Evolutionary conservation across 2,888 invertebrate species (phyloP).

Genomic region (Sesia bembeciformis): DNA sequence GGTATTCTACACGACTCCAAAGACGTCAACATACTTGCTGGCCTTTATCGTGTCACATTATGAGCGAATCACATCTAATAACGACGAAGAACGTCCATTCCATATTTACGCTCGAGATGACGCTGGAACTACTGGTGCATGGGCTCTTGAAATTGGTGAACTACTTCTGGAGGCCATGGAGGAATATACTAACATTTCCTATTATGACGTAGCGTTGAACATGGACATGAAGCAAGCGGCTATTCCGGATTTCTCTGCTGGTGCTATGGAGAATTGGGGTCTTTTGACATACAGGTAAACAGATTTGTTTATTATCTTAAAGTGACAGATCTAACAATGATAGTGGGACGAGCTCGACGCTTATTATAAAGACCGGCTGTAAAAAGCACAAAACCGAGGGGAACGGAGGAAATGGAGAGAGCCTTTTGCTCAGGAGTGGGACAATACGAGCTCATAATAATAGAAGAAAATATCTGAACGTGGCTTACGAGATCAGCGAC

Average conservation of each 20-base stretch:
- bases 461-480: too few relatives aligned
- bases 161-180: conserved; percentile 68
- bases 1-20: conserved; percentile 71
- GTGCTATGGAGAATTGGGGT: conserved; percentile 92
- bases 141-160: conserved; percentile 58
- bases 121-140: conserved; percentile 46
- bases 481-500: too few relatives aligned
- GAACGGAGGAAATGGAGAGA: too few relatives aligned
- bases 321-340: too few relatives aligned
- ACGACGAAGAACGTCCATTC: conserved; percentile 33
- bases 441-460: too few relatives aligned
- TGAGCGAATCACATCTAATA: conserved; percentile 25
- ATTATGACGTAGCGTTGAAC: conserved; percentile 64
- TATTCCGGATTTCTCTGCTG: conserved; percentile 84
- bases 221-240: conserved; percentile 81
- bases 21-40: conserved; percentile 88
- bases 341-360: too few relatives aligned
- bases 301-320: too few relatives aligned
- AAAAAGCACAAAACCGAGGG: too few relatives aligned
- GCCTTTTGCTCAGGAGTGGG: too few relatives aligned
- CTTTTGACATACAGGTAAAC: conserved; percentile 81
- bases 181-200: conserved; percentile 67
- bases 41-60: conserved; percentile 91
- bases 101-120: conserved; percentile 58
- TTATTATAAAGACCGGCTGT: too few relatives aligned